Percentiles rank a stretch among this genome's conserved stretches.
Conservation (phyloP, 2,113 vertebrate species). For the Clupea harengus region DNA sequence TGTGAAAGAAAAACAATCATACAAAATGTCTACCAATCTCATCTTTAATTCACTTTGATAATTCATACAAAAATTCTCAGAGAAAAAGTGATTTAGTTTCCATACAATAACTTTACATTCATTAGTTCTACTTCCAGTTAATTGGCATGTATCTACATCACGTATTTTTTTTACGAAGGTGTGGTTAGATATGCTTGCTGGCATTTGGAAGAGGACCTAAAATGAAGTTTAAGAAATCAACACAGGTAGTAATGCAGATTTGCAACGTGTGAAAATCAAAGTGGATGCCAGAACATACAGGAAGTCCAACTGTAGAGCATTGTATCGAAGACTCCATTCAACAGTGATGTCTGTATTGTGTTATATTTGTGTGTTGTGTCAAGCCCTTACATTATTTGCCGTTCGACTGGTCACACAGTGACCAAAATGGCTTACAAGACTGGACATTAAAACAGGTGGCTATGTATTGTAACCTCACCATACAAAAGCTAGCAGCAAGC, state of each 20-base stretch:
- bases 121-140: slow-evolving; percentile 57
- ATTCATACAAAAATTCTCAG: slow-evolving; percentile 11
- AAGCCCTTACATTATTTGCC: too few species aligned
- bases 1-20: background rate
- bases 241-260: background rate
- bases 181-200: slow-evolving; percentile 14
- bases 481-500: background rate
- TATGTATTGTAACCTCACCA: background rate
- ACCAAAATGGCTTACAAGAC: background rate
- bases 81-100: slow-evolving; percentile 16
- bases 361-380: background rate
- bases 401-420: slow-evolving; percentile 2
- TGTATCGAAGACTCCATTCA: background rate
- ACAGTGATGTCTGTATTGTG: background rate
- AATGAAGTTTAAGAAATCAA: background rate
- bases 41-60: slow-evolving; percentile 14
- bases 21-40: slow-evolving; percentile 6
- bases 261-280: background rate
- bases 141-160: slow-evolving; percentile 45
- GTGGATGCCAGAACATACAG: background rate
- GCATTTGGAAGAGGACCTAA: background rate
- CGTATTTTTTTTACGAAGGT: slow-evolving; percentile 17
- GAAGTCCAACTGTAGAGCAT: background rate
- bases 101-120: slow-evolving; percentile 56
- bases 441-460: background rate